These are phyloP conservation scores for Rostratula benghalensis DNA, from an alignment of 2,113 vertebrate genomes.

Conservation along the genomic window DNA sequence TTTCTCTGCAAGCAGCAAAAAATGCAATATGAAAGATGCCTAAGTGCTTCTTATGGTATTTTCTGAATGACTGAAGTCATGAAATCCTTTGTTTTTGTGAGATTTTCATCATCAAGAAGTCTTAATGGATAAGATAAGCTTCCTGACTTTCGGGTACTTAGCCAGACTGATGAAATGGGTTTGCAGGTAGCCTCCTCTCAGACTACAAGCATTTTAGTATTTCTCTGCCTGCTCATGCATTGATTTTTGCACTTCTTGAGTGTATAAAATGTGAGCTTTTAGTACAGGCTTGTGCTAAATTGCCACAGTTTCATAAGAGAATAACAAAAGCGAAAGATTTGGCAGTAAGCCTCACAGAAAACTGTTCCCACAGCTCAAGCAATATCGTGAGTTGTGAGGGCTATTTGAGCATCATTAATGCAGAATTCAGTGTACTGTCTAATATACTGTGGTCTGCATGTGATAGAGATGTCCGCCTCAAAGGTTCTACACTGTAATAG, in stretches of 20 bases:
- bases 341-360: slow-evolving; percentile 56
- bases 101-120: slow-evolving; percentile 22
- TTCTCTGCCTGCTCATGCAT: slow-evolving; percentile 38
- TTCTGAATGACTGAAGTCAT: background rate
- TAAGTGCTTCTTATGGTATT: background rate
- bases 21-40: background rate
- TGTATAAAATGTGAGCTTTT: slow-evolving; percentile 66
- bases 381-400: slow-evolving; percentile 44
- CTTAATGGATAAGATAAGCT: slow-evolving; percentile 12
- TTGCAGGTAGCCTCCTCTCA: slow-evolving; percentile 7
- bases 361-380: slow-evolving; percentile 52
- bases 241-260: slow-evolving; percentile 59
- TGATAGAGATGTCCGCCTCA: slow-evolving; percentile 44
- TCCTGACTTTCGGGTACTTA: slow-evolving; percentile 27
- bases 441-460: background rate
- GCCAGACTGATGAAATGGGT: slow-evolving; percentile 29
- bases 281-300: slow-evolving; percentile 45
- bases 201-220: slow-evolving; percentile 21
- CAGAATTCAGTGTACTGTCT: slow-evolving; percentile 48
- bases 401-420: slow-evolving; percentile 57
- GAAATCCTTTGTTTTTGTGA: slow-evolving; percentile 13
- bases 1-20: background rate
- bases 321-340: slow-evolving; percentile 62
- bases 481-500: background rate
- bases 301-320: slow-evolving; percentile 39